These are phyloP conservation scores for Phymorhynchus buccinoides DNA, from an alignment of 1,140 invertebrate genomes.

Conservation along the genomic window DNA sequence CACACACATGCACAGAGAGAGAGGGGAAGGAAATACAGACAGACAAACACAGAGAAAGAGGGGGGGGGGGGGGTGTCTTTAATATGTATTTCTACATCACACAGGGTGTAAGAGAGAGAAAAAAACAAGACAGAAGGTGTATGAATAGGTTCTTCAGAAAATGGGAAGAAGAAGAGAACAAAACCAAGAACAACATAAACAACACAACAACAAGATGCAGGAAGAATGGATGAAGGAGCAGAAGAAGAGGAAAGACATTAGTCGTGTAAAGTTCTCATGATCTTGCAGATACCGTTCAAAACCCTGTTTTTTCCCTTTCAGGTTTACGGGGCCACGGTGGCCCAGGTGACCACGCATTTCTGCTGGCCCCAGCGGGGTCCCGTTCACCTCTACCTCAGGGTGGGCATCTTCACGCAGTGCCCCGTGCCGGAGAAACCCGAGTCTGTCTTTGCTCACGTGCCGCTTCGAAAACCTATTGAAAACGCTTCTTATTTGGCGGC, in stretches of 20 bases:
- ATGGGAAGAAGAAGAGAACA: no score
- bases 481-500: slow-evolving; percentile 67
- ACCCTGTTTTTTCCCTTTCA: neutral
- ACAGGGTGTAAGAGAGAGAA: no score
- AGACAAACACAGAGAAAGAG: neutral
- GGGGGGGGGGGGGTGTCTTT: no score
- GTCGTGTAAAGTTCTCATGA: no score
- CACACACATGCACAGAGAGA: neutral
- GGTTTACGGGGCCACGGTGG: slow-evolving; percentile 22
- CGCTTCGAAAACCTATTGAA: slow-evolving; percentile 57
- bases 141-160: no score
- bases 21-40: neutral
- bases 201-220: no score
- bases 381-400: slow-evolving; percentile 48
- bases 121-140: no score
- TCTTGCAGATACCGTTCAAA: no score
- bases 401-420: slow-evolving; percentile 57
- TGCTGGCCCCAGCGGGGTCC: slow-evolving; percentile 45
- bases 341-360: slow-evolving; percentile 33
- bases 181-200: no score
- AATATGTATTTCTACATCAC: no score
- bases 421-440: slow-evolving; percentile 69
- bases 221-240: no score
- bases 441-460: slow-evolving; percentile 67
- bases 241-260: no score